Percentiles rank a stretch among this genome's conserved stretches.
Evolutionary conservation across 2,888 invertebrate species (phyloP).

Genomic region (Muscina levida): DNA sequence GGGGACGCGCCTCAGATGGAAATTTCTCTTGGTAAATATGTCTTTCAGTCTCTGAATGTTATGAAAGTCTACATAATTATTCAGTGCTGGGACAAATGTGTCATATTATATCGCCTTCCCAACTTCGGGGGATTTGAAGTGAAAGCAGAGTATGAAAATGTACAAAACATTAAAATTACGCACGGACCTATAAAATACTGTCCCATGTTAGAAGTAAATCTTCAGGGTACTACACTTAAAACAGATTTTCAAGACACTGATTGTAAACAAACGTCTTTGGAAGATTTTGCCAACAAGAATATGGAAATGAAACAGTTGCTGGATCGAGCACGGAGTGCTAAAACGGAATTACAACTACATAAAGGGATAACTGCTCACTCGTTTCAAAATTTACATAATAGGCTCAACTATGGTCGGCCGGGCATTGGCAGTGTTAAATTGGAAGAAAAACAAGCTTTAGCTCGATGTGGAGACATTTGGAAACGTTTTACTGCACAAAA

Average conservation of each 20-base stretch:
- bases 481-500: slow-evolving; percentile 69
- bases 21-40: slow-evolving; percentile 73
- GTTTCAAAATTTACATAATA: slow-evolving; percentile 68
- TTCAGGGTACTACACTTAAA: slow-evolving; percentile 62
- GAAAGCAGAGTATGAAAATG: slow-evolving; percentile 70
- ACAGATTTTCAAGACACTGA: slow-evolving; percentile 72
- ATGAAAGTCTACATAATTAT: slow-evolving; percentile 72
- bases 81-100: slow-evolving; percentile 74
- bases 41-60: slow-evolving; percentile 69
- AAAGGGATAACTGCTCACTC: slow-evolving; percentile 72
- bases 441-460: slow-evolving; percentile 76
- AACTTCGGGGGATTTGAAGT: slow-evolving; percentile 60
- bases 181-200: slow-evolving; percentile 70
- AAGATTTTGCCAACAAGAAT: slow-evolving; percentile 23
- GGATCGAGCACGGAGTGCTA: slow-evolving; percentile 70
- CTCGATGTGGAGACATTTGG: slow-evolving; percentile 76
- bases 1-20: background rate
- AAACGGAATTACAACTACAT: slow-evolving; percentile 72
- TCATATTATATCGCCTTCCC: slow-evolving; percentile 68
- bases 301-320: slow-evolving; percentile 68
- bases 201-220: slow-evolving; percentile 70
- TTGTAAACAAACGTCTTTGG: background rate
- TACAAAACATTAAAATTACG: slow-evolving; percentile 69
- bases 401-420: slow-evolving; percentile 71
- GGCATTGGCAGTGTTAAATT: slow-evolving; percentile 70